phyloP scores from a whole-genome alignment of 2,797 vertebrate genomes.

The Sphaeramia orbicularis region DNA sequence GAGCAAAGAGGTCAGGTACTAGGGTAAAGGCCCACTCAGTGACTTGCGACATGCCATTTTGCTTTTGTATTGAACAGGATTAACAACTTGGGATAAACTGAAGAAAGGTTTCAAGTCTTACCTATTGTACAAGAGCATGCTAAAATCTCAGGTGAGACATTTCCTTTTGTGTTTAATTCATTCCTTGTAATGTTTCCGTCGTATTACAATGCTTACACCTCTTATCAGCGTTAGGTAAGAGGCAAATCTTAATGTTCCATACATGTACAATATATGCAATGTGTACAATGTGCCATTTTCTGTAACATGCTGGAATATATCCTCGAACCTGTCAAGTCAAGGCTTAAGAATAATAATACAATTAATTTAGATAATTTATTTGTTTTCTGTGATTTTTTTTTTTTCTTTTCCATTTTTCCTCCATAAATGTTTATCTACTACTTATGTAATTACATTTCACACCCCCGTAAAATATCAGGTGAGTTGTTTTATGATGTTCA shows the following conservation, averaged over 20 bases:
- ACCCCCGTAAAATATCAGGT: not conserved
- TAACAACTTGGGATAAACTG: conserved; percentile 72
- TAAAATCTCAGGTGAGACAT: conserved; percentile 74
- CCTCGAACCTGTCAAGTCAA: too few relatives aligned
- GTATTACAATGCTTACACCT: not conserved
- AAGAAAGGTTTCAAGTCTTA: conserved; percentile 69
- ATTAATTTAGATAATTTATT: too few relatives aligned
- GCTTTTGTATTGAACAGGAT: conserved; percentile 79
- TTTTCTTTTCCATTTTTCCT: too few relatives aligned
- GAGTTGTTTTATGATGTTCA: not conserved
- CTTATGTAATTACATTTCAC: not conserved
- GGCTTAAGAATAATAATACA: too few relatives aligned
- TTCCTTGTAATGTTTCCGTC: not conserved
- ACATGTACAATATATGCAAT: not conserved
- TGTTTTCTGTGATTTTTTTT: too few relatives aligned
- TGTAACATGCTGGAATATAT: not conserved
- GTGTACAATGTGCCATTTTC: too few relatives aligned
- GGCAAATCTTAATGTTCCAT: not conserved
- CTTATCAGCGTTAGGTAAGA: not conserved
- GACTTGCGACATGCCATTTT: conserved; percentile 77
- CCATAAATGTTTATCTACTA: not conserved
- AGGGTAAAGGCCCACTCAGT: conserved; percentile 63
- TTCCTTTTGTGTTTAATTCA: conserved; percentile 12
- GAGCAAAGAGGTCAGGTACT: conserved; percentile 69
- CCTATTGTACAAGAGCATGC: conserved; percentile 73